A percentile compares a stretch with the other conserved stretches of the same genome.
Conservation (phyloP, 2,113 vertebrate species). For the Dascyllus trimaculatus region DNA sequence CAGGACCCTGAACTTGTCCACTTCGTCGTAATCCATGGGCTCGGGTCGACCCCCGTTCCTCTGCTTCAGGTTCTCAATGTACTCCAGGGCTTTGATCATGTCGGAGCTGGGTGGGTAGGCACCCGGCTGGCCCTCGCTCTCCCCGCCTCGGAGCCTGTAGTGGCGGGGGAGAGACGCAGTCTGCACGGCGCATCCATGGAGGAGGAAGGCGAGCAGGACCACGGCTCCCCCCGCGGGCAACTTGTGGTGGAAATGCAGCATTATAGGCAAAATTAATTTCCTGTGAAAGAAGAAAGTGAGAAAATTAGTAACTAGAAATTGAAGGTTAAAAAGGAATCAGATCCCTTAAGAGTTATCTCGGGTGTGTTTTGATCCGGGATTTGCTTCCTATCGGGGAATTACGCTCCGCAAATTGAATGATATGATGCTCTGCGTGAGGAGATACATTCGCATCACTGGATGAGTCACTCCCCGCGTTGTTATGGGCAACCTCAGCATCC, state of each 20-base stretch:
- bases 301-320: not conserved
- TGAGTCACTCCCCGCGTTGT: constrained; percentile 84
- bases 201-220: constrained; percentile 85
- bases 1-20: constrained; percentile 86
- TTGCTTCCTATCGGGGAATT: constrained; percentile 29
- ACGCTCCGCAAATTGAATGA: constrained; percentile 54
- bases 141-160: constrained; percentile 91
- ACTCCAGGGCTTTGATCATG: constrained; percentile 97
- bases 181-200: constrained; percentile 84
- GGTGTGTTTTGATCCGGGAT: constrained; percentile 52
- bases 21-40: constrained; percentile 88
- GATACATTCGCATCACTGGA: constrained; percentile 69
- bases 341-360: not conserved
- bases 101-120: constrained; percentile 90
- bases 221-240: constrained; percentile 83
- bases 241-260: constrained; percentile 90
- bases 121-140: constrained; percentile 86
- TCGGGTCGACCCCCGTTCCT: constrained; percentile 87
- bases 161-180: constrained; percentile 90
- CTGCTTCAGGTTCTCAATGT: constrained; percentile 95
- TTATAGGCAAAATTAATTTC: constrained; percentile 80
- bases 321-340: not conserved
- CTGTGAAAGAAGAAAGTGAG: constrained; percentile 79
- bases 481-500: constrained; percentile 79
- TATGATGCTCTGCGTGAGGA: constrained; percentile 62